A percentile compares a stretch with the other conserved stretches of the same genome.
These are phyloP conservation scores for Lycaena phlaeas DNA, from an alignment of 2,888 invertebrate genomes.

Conservation along the genomic window DNA sequence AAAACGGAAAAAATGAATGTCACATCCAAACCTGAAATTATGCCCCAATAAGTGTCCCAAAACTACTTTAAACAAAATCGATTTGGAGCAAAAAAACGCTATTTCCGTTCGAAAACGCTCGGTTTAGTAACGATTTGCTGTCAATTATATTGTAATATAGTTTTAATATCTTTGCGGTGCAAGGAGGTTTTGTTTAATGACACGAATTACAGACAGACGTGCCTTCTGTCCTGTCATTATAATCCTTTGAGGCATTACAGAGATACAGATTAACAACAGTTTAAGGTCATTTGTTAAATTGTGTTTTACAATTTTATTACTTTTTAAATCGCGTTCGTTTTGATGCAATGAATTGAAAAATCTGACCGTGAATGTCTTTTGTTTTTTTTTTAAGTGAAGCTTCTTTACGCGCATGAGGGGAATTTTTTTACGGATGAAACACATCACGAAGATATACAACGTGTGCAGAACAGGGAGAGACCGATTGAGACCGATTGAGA, in stretches of 20 bases:
- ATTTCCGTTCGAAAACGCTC: constrained; percentile 54
- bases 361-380: no score
- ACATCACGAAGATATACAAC: no score
- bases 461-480: no score
- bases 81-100: constrained; percentile 18
- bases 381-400: no score
- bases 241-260: constrained; percentile 21
- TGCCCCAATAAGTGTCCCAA: not conserved
- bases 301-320: no score
- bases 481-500: no score
- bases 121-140: constrained; percentile 54
- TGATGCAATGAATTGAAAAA: no score
- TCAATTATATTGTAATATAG: constrained; percentile 51
- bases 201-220: constrained; percentile 48
- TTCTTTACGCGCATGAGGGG: no score
- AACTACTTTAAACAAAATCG: not conserved
- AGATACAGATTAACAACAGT: constrained; percentile 14
- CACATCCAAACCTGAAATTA: not conserved
- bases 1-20: not conserved
- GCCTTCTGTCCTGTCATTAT: constrained; percentile 60
- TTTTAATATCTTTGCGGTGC: constrained; percentile 44
- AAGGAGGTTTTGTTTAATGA: constrained; percentile 38
- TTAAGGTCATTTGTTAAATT: not conserved
- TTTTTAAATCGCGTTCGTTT: no score
- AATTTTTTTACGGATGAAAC: no score